A percentile compares a stretch with the other conserved stretches of the same genome.
These are phyloP conservation scores for Peromyscus eremicus DNA, from an alignment of 2,797 vertebrate species.

Conservation along the genomic window DNA sequence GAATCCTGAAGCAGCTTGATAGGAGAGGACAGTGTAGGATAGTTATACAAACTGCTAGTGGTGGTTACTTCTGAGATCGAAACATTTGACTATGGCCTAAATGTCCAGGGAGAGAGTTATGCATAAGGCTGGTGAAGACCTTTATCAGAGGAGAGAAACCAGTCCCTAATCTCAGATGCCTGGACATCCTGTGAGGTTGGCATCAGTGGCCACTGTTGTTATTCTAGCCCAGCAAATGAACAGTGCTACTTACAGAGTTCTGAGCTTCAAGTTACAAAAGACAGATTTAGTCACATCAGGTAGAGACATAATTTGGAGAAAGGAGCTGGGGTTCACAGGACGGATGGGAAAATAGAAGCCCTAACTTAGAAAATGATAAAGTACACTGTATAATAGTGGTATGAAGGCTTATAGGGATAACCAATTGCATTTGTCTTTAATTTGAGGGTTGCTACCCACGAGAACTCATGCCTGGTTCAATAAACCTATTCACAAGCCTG, in stretches of 20 bases:
- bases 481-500: background rate
- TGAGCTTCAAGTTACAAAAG: constrained; percentile 34
- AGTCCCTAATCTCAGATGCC: background rate
- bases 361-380: background rate
- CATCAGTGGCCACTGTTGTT: background rate
- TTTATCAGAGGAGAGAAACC: background rate
- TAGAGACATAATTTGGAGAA: constrained; percentile 10
- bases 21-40: background rate
- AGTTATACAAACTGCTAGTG: background rate
- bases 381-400: too few relatives aligned
- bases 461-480: background rate
- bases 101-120: background rate
- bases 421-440: background rate
- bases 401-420: background rate
- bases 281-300: background rate
- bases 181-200: background rate
- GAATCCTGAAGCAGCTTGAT: background rate
- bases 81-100: background rate
- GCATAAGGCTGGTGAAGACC: background rate
- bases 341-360: background rate
- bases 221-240: constrained; percentile 15
- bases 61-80: background rate
- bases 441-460: background rate
- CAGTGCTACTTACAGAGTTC: background rate
- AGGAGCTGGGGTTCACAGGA: background rate